Evolutionary conservation across 2,888 invertebrate species (phyloP).

Genomic region (Pollenia amentaria): DNA sequence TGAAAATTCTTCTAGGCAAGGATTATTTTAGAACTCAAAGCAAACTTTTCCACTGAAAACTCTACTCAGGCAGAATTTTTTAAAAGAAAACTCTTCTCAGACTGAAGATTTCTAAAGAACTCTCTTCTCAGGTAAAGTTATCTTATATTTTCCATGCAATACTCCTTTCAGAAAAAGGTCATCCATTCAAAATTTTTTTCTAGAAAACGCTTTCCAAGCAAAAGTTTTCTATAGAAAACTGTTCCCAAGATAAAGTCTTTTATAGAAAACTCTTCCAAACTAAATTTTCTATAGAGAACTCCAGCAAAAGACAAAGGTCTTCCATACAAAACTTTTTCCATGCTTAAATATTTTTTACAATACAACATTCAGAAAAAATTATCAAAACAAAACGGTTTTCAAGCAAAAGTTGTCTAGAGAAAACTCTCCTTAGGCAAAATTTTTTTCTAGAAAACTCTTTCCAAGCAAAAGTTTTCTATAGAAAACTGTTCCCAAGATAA

Average conservation of each 20-base stretch:
- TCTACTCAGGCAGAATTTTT: background rate
- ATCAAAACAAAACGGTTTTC: background rate
- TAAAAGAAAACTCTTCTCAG: too few relatives aligned
- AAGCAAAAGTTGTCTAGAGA: background rate
- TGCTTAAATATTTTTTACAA: too few relatives aligned
- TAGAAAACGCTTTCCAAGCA: background rate
- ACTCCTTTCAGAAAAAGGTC: too few relatives aligned
- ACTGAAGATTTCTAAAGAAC: too few relatives aligned
- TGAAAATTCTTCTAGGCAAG: background rate
- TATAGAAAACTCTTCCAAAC: background rate
- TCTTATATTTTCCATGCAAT: too few relatives aligned
- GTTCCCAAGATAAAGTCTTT: background rate
- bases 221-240: constrained; percentile 4
- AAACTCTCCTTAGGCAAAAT: background rate
- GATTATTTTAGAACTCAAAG: background rate
- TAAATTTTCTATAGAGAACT: background rate
- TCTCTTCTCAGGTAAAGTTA: too few relatives aligned
- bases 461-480: background rate
- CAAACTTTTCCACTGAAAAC: background rate
- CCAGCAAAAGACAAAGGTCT: too few relatives aligned
- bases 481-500: background rate
- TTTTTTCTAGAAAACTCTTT: background rate
- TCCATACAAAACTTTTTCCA: too few relatives aligned
- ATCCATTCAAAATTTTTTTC: background rate
- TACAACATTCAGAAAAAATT: too few relatives aligned